Conservation (phyloP, 2,113 vertebrate genomes). For the Plecotus auritus region DNA sequence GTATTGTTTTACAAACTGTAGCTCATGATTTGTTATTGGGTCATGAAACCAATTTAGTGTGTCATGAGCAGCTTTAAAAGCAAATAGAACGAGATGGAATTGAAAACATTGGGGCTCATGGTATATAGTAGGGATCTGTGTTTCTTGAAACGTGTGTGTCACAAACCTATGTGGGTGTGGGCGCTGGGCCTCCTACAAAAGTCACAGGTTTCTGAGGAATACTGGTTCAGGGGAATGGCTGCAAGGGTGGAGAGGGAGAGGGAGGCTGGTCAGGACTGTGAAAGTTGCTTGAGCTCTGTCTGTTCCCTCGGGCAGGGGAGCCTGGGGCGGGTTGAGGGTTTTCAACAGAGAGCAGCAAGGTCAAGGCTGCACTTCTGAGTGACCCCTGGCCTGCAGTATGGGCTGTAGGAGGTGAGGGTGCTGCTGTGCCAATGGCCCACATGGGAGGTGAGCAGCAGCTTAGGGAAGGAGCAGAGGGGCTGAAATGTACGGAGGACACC, state of each 20-base stretch:
- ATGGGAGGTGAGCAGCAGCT: neutral
- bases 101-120: neutral
- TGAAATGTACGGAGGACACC: neutral
- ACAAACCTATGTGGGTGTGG: neutral
- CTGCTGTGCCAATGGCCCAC: accelerated
- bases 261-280: neutral
- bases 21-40: neutral
- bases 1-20: neutral
- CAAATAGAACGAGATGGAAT: neutral
- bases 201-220: neutral
- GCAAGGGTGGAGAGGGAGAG: too few species aligned
- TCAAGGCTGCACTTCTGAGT: neutral
- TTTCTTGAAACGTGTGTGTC: neutral
- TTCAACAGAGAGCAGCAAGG: neutral
- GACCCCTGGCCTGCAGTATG: neutral
- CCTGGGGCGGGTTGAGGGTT: neutral
- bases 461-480: neutral
- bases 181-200: neutral
- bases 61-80: conserved; percentile 3
- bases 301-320: neutral
- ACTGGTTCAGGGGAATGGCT: neutral
- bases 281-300: neutral
- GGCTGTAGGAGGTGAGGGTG: neutral
- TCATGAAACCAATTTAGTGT: conserved; percentile 3
- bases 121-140: neutral